Evolutionary conservation across 2,113 vertebrate genomes (phyloP), one percentile per base, ranked within the genome.

Genomic region (Phocoena phocoena): DNA sequence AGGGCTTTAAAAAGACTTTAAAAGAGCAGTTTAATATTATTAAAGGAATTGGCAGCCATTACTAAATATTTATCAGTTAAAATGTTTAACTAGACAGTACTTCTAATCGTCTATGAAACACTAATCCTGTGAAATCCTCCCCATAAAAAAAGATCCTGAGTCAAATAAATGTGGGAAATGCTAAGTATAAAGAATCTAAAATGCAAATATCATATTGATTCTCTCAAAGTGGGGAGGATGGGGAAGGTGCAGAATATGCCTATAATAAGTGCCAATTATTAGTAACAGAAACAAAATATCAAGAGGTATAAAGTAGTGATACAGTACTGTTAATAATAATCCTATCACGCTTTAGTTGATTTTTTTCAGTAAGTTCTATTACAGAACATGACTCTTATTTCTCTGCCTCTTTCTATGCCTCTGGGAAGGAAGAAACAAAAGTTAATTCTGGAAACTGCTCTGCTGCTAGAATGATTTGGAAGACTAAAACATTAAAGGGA

Each of bases 51-150:
- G 10, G 28, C 28, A 96, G 44, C 84, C 62, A 62, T 92, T 74
- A 79, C 53, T 80, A 95, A 95, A 68, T 83, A 80, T 55, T 44
- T 94, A 67, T 38, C 17, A 76, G 53, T 80, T 85, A 89, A 47
- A 94, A 85, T 31, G 28, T 81, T 73, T 85, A 86, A 88, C n/a
- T 83, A 87, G 47, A 25, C 10, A 77, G 44, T 63, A 96, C 58
- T 95, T 96, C 74, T 76, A 38, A 50, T 11, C 58, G 90, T 96
- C 74, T 76, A 38, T 50, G 14, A 90, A 95, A 91, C 58, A 95
- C 62, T 91, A 95, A 91, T 41, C 67, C 73, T 90, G 20, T 90
- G 71, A 93, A 74, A 92, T 80, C 50, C 6, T 82, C 21, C 71
- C 38, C 63, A 81, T 58, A 63, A 90, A 55, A 76, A 88, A 71